Evolutionary conservation across 1,140 invertebrate species (phyloP), one percentile per base, ranked within the genome.

Genomic region (Pogonomyrmex californicus): DNA sequence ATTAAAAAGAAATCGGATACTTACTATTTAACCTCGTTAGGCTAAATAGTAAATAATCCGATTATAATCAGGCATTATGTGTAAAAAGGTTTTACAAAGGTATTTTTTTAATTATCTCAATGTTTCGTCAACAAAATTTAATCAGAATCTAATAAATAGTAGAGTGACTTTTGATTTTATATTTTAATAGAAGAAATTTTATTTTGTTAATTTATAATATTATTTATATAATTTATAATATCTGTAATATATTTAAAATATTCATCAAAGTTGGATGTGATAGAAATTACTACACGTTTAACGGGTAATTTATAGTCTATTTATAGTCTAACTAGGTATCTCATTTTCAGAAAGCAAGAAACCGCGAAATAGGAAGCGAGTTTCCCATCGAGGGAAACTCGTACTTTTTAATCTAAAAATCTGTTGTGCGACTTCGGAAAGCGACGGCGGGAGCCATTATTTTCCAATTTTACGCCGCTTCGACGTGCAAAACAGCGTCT

Each of bases 401-500:
- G 66, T 47, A 33, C 10, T 33, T 51, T 71, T 47, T 58, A 83
- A 60, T 47, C 41, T 38, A 6, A 47, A 60, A 73, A 49, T 60
- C 54, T 47, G 66, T 23, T 36, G 66, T 38, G 66, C 49, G 51
- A 33, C 51, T 23, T n/a, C 30, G 12, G 30, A 14, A 44, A 38
- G 47, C 76, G 41, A 68, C 33, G n/a, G 60, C 41, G 17, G 36
- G 36, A 14, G 60, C 47, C 73, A 78, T 85, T 85, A 85, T 54
- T 85, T 78, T 78, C 33, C 82, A 78, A 85, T 85, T 85, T 85
- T 56, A 65, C 60, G 47, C 58, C 60, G 23, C 23, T 85, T 85
- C 73, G 58, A 78, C 73, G 82, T 78, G 82, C 82, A 85, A 85
- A 85, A 85, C 73, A 85, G 73, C 73, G 17, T 65, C 82, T 62